Base-by-base conservation (phyloP, 2,797 vertebrate genomes). In the Hapalemur alaotrensis region DNA sequence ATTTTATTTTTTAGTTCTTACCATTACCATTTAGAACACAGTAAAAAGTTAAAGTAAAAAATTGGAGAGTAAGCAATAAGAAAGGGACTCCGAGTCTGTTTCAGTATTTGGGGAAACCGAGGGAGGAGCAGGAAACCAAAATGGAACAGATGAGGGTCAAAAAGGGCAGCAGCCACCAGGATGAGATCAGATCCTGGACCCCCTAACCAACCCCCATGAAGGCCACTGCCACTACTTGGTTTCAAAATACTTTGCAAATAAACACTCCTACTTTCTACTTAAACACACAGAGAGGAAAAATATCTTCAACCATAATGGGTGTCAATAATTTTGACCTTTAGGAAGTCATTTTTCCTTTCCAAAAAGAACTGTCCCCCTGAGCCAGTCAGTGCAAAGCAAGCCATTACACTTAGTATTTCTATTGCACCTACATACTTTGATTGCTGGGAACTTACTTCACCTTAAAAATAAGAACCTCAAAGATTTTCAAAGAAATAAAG, bases 1-100 rank as follows among this genome's bases (percentile, higher is more conserved):
- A 30, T 63, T 48, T 96, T 43, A 32, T 86, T 93, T 92, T 30
- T 14, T 50, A 91, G 75, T 95, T 52, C 25, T 81, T 80, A 54
- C 69, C 54, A 48, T 61, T 59, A 78, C 18, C 67, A 94, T 32
- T 75, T 35, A 81, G 4, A 72, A 4, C 18, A 50, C 8, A 32
- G 59, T 81, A 81, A 79, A 84, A 95, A 65, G 5, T n/a, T 46
- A 20, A 59, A 65, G 25, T 28, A 90, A 81, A 94, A 43, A 75
- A 0, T 3, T 4, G 63, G 84, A 85, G 10, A 32, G 59, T 79
- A 18, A 93, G 15, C 41, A 35, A 10, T 79, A 46, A 89, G 41
- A 95, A 96, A 59, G 61, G 83, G 25, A 78, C 14, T 70, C 4
- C 4, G 18, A 95, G 70, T 87, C 70, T 48, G 67, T 0, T 50